Evolutionary conservation across 2,113 vertebrate genomes (phyloP).

Genomic region (Polypterus senegalus): DNA sequence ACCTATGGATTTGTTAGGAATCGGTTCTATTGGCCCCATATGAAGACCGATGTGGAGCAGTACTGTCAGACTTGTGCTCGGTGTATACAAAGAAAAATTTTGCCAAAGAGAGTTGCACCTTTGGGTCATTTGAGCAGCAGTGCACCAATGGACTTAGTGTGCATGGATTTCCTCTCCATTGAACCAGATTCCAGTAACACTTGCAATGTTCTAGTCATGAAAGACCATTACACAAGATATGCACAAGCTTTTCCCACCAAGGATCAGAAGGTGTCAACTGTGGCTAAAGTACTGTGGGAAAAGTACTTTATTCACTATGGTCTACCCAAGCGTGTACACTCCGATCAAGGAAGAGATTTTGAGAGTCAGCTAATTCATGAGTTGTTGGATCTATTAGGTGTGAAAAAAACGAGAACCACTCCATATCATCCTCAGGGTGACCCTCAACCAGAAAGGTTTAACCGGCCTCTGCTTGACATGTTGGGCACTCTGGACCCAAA

Average conservation of each 20-base stretch:
- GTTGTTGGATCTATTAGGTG: not conserved
- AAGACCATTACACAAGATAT: not conserved
- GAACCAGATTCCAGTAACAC: not conserved
- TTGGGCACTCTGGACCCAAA: not conserved
- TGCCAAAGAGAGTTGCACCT: not conserved
- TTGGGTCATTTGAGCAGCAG: not conserved
- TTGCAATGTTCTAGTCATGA: not conserved
- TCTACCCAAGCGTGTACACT: not conserved
- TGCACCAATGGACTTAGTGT: not conserved
- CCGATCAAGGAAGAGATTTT: not conserved
- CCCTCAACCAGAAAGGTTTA: not conserved
- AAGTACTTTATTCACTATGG: not conserved
- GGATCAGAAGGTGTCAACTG: no score
- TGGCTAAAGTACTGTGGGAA: not conserved
- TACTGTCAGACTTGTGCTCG: constrained; percentile 1
- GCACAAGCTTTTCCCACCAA: no score
- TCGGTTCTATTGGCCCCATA: constrained; percentile 1
- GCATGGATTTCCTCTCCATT: not conserved
- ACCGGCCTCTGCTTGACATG: not conserved
- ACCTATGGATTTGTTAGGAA: not conserved
- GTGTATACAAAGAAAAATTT: constrained; percentile 5
- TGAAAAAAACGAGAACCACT: not conserved
- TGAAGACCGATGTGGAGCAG: not conserved
- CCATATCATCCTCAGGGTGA: not conserved
- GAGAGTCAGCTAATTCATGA: not conserved